Conservation (phyloP, 35 echinoderm and acorn worm genomes). For the Strongylocentrotus purpuratus region DNA sequence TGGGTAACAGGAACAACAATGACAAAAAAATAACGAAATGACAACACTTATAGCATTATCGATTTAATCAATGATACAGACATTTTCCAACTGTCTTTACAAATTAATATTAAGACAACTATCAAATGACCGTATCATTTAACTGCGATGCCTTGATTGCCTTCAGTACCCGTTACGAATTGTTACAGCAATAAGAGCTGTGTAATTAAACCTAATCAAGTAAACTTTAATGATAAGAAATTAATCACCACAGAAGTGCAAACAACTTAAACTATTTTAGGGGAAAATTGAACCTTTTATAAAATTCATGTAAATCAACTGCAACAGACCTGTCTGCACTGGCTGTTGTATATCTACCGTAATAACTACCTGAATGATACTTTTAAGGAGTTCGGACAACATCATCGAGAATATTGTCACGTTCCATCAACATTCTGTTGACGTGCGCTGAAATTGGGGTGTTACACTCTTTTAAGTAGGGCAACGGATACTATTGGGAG, state of each 20-base stretch:
- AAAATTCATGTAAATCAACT: neutral
- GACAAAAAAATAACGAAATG: too few relatives aligned
- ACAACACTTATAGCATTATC: too few relatives aligned
- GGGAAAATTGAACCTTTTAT: neutral
- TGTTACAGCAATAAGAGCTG: neutral
- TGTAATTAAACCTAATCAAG: neutral
- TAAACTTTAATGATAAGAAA: neutral
- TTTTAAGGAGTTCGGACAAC: neutral
- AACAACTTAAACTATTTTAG: neutral
- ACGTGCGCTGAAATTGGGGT: too few relatives aligned
- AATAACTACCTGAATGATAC: neutral
- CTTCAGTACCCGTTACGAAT: too few relatives aligned
- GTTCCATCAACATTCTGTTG: neutral
- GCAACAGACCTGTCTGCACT: neutral
- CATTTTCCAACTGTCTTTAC: too few relatives aligned
- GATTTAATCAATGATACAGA: too few relatives aligned
- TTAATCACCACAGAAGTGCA: neutral
- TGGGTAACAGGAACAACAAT: too few relatives aligned
- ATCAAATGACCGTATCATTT: too few relatives aligned
- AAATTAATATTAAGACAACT: too few relatives aligned
- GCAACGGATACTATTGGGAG: neutral
- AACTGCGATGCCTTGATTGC: too few relatives aligned
- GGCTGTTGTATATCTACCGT: neutral
- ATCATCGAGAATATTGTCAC: neutral
- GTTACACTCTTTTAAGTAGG: neutral